Evolutionary conservation across 1,140 invertebrate genomes (phyloP).

Genomic region (Neodiprion fabricii): DNA sequence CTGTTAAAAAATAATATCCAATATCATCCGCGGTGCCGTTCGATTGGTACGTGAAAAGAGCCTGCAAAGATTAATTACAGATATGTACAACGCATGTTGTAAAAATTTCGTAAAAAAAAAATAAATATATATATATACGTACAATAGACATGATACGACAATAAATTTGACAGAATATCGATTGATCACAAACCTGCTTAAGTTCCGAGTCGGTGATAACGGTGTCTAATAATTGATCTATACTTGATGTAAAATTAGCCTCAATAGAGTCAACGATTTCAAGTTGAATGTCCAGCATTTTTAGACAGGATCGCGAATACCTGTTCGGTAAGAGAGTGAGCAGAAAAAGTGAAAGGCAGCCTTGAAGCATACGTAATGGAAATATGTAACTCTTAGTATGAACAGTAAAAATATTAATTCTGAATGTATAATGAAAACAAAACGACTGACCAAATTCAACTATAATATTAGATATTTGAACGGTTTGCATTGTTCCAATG

Average conservation of each 20-base stretch:
- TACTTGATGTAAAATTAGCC: constrained; percentile 29
- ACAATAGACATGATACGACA: constrained; percentile 8
- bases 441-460: neutral
- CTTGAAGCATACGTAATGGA: neutral
- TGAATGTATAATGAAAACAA: constrained; percentile 10
- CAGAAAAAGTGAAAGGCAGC: neutral
- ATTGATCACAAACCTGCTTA: constrained; percentile 35
- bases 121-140: constrained; percentile 14
- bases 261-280: constrained; percentile 36
- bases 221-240: constrained; percentile 36
- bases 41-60: constrained; percentile 39
- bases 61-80: constrained; percentile 25
- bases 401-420: constrained; percentile 14
- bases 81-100: constrained; percentile 8
- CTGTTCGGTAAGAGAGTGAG: constrained; percentile 23
- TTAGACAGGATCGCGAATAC: constrained; percentile 37
- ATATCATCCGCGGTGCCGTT: constrained; percentile 27
- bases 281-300: constrained; percentile 20
- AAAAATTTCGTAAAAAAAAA: neutral
- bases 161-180: neutral
- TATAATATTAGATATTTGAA: too few relatives aligned
- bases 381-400: constrained; percentile 15
- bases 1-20: constrained; percentile 45
- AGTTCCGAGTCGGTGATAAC: constrained; percentile 38
- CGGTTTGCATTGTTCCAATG: too few relatives aligned